Base-by-base conservation (phyloP, 2,113 vertebrate species). In the Cyphomyrus discorhynchus region DNA sequence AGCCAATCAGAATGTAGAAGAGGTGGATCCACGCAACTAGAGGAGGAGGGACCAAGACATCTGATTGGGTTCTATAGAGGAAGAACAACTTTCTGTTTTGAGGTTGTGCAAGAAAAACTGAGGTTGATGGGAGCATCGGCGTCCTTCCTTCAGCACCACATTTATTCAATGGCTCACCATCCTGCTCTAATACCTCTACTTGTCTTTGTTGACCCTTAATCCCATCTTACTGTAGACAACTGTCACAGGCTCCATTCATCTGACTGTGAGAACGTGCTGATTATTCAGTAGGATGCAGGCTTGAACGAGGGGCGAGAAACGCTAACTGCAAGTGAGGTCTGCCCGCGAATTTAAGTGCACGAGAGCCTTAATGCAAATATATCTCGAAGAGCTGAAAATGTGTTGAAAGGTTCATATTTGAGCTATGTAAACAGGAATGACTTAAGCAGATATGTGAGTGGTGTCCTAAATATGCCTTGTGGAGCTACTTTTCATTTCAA, bases 341-440 rank as follows among this genome's bases (percentile, higher is more conserved):
- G 47, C 46, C 42, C 83, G n/a, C 2, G 21, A 24, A 84, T 42
- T 46, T 10, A 84, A 84, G 84, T 86, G 46, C 46, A 85, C n/a
- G 11, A 86, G 46, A 86, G 46, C 17, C 24, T 87, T 56, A 21
- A 52, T 53, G 4, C 15, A n/a, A 47, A 47, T 84, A 83, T 39
- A 52, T 52, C 31, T 35, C 6, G 39, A 56, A 42, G 15, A 35
- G n/a, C 47, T 87, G 85, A 35, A 86, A 86, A 52, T 86, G 85
- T 86, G 85, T 52, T 86, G 85, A 53, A 87, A 56, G 31, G 24
- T 24, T 56, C 50, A 87, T 87, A 35, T 87, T 56, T 53, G 85
- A 87, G 46, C 83, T 52, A 35, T 21, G 85, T 47, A 56, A 53
- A 53, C 85, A 52, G 15, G 49, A 56, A 39, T 87, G 85, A 87